Conservation (phyloP, 2,888 invertebrate species). For the Ctenicera cuprea region DNA sequence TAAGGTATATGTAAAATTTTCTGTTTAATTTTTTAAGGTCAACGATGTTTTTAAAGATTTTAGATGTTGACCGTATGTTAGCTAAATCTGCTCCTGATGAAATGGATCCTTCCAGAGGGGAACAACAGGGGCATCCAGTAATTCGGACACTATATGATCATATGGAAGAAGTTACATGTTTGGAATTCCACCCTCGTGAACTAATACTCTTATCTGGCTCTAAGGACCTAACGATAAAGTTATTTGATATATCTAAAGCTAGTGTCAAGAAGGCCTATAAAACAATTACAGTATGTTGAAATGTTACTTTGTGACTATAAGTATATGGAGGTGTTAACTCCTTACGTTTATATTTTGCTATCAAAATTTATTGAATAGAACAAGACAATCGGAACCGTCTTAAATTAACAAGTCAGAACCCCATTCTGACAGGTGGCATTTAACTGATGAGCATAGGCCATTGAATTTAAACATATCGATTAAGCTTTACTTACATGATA, state of each 20-base stretch:
- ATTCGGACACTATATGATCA: slow-evolving; percentile 98
- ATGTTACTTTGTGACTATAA: too few relatives aligned
- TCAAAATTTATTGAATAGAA: too few relatives aligned
- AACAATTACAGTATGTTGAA: slow-evolving; percentile 84
- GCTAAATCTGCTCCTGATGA: slow-evolving; percentile 97
- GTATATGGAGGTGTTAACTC: too few relatives aligned
- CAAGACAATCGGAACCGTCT: too few relatives aligned
- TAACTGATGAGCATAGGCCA: too few relatives aligned
- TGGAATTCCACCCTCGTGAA: slow-evolving; percentile 97
- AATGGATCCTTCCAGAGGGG: slow-evolving; percentile 87
- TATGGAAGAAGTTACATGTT: slow-evolving; percentile 96
- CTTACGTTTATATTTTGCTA: too few relatives aligned
- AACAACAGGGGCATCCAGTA: slow-evolving; percentile 97
- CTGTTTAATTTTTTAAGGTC: not conserved
- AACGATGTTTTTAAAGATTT: slow-evolving; percentile 76
- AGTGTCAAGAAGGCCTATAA: slow-evolving; percentile 98
- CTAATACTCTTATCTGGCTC: slow-evolving; percentile 97
- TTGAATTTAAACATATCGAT: too few relatives aligned
- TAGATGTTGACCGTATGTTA: slow-evolving; percentile 99
- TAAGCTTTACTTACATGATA: too few relatives aligned
- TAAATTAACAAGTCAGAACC: too few relatives aligned
- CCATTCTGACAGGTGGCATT: too few relatives aligned
- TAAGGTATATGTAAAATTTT: slow-evolving; percentile 80
- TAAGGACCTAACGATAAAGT: slow-evolving; percentile 93
- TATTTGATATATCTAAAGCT: slow-evolving; percentile 98